Percentiles rank a stretch among this genome's conserved stretches.
These are phyloP conservation scores for Dufourea novaeangliae DNA, from an alignment of 1,140 invertebrate species.

Conservation along the genomic window DNA sequence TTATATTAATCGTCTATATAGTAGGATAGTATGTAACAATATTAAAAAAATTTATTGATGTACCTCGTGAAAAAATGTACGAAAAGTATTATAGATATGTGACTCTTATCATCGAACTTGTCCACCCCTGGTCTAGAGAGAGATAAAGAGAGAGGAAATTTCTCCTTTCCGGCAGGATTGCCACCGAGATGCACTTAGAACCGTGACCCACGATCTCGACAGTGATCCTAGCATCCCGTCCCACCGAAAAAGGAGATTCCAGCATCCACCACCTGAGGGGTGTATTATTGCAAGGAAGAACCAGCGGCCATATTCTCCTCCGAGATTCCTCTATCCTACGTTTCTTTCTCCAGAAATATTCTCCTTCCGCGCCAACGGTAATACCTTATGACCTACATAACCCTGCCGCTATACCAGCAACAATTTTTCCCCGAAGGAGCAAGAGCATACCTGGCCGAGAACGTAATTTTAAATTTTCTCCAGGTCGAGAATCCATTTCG, in stretches of 20 bases:
- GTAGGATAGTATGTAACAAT: too few relatives aligned
- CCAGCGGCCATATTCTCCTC: not conserved
- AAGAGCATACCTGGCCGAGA: not conserved
- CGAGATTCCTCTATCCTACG: slow-evolving; percentile 15
- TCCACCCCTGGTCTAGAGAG: too few relatives aligned
- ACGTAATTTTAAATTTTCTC: slow-evolving; percentile 25
- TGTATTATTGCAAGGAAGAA: slow-evolving; percentile 12
- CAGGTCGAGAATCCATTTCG: not conserved
- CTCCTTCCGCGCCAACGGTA: not conserved
- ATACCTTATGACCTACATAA: slow-evolving; percentile 12
- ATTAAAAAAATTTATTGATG: too few relatives aligned
- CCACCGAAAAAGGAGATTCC: not conserved
- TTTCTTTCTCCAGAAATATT: not conserved
- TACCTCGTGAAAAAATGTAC: too few relatives aligned
- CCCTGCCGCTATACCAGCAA: not conserved
- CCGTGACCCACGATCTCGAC: not conserved
- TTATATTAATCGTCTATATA: too few relatives aligned
- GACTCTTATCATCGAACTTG: too few relatives aligned
- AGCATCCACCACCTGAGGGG: not conserved
- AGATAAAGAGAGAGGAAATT: too few relatives aligned
- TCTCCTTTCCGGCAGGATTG: not conserved
- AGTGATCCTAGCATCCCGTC: not conserved
- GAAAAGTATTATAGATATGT: too few relatives aligned
- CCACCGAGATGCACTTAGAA: not conserved
- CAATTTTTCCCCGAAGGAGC: slow-evolving; percentile 33